phyloP scores from a whole-genome alignment of 2,113 vertebrate species.

The Rhea americana region DNA sequence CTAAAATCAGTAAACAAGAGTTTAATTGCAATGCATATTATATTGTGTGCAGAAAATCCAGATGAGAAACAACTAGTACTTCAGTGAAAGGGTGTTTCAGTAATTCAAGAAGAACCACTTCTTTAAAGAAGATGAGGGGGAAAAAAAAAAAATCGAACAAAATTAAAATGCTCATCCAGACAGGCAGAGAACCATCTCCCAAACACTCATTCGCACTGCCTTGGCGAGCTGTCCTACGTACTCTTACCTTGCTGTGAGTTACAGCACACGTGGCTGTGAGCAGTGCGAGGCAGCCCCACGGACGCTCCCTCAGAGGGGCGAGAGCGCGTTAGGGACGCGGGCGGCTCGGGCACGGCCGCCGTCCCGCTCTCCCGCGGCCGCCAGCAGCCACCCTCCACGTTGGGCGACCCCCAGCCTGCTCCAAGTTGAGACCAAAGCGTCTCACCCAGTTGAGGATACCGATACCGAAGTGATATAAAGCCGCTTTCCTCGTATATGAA shows the following conservation, averaged over 20 bases:
- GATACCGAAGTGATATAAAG: background rate
- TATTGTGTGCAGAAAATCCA: background rate
- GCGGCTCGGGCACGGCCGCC: conserved; percentile 25
- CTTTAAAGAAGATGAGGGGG: background rate
- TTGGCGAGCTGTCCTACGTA: background rate
- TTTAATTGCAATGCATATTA: background rate
- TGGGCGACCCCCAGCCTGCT: conserved; percentile 3
- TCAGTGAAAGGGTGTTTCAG: background rate
- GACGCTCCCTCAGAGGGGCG: conserved; percentile 60
- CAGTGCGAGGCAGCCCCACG: conserved; percentile 34
- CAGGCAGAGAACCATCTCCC: background rate
- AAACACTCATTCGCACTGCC: background rate
- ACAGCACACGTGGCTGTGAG: conserved; percentile 12
- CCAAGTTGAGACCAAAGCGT: background rate
- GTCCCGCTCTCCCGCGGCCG: conserved; percentile 39
- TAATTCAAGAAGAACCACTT: background rate
- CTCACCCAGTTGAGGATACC: background rate
- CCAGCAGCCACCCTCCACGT: conserved; percentile 3
- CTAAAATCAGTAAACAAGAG: background rate
- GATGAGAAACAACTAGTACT: background rate
- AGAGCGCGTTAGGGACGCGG: background rate
- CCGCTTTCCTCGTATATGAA: background rate
- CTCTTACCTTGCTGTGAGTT: conserved; percentile 12
- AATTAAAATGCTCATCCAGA: background rate
- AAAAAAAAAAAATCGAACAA: background rate